Evolutionary conservation across 1,140 invertebrate species (phyloP), one percentile per base, ranked within the genome.

Genomic region (Acromyrmex echinatior): DNA sequence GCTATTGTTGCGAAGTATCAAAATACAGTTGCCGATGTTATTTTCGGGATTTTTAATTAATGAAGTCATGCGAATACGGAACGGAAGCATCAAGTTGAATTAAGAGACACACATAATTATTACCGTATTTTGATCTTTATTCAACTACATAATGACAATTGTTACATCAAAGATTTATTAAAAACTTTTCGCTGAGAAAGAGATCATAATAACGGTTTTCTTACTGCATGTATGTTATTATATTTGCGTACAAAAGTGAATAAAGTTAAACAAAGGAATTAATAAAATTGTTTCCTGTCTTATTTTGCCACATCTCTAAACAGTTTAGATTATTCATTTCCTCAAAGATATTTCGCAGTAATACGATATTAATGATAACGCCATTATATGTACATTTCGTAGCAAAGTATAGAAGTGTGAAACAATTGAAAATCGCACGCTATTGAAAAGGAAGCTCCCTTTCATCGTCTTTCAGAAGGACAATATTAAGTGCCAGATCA

Each of bases 181-280:
- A 70, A 70, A 70, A 25, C 18, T 70, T 21, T 45, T 25, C 39
- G 35, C 39, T 18, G 35, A 39, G 6, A 9, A 39, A 39, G 35
- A 39, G 35, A 49, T 49, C 2, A 70, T 68, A 66, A 66, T 66
- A 68, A 68, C 66, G 35, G 9, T 70, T 49, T 70, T 25, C 21
- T 70, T 49, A 16, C 45, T 68, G 35, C 31, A 70, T 21, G 39
- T 70, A 70, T 49, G 66, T 21, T 6, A 3, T 25, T 49, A n/a
- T 49, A n/a, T 21, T 6, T 5, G 66, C 39, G 12, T 70, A 70
- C 25, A 70, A 70, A 70, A 70, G 66, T 49, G 16, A 70, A 25
- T 28, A 16, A 65, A 35, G 35, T 18, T 6, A 25, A 70, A 10
- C 25, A 10, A 39, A 70, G 12, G 5, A 70, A 70, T 25, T 70